Conservation (phyloP, 2,113 vertebrate species). For the Axis porcinus region DNA sequence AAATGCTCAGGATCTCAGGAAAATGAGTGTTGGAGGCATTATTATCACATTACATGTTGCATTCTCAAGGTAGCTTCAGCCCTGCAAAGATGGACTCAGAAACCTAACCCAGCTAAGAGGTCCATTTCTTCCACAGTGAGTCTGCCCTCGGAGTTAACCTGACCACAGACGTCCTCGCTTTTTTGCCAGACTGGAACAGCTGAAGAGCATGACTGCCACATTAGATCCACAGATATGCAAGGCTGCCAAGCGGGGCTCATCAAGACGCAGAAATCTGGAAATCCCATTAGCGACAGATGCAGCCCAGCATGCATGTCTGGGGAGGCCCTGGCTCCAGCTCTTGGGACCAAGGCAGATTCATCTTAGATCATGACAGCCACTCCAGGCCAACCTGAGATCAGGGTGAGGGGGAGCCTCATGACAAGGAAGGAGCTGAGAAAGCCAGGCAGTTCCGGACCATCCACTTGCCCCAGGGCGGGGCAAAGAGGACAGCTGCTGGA, state of each 20-base stretch:
- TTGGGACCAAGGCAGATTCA: background rate
- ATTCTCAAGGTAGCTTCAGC: background rate
- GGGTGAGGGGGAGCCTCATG: background rate
- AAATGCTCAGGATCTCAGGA: background rate
- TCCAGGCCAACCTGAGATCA: background rate
- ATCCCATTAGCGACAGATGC: slow-evolving; percentile 55
- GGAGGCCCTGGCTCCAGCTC: background rate
- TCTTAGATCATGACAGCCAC: slow-evolving; percentile 19
- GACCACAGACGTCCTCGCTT: background rate
- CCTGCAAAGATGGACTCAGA: background rate
- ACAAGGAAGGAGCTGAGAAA: background rate
- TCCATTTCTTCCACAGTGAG: background rate
- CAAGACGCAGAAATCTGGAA: slow-evolving; percentile 59
- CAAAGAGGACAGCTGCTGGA: background rate
- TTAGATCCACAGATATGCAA: background rate
- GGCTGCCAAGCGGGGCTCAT: background rate
- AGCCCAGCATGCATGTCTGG: background rate
- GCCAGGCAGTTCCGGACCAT: background rate
- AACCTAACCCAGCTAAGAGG: background rate
- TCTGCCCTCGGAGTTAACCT: slow-evolving; percentile 3
- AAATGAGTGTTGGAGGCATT: background rate
- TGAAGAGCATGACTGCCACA: background rate
- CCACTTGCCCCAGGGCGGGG: background rate
- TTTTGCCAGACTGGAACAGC: slow-evolving; percentile 30
- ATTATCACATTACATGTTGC: background rate